phyloP scores from a whole-genome alignment of 2,797 vertebrate species.

The Astyanax mexicanus region DNA sequence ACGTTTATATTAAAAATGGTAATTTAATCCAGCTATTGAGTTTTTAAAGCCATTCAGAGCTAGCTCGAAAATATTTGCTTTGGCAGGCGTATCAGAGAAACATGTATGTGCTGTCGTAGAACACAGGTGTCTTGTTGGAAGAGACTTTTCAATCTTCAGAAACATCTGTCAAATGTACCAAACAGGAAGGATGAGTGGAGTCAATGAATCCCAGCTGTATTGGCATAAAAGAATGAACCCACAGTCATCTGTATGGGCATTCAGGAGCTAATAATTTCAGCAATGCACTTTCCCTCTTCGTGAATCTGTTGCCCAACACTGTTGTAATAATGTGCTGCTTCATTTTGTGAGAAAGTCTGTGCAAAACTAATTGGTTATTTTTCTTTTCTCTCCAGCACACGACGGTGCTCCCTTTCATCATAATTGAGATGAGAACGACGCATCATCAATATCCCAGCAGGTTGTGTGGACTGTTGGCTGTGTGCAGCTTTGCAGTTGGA shows the following conservation, averaged over 20 bases:
- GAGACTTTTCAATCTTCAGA: neutral
- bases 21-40: neutral
- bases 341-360: neutral
- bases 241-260: neutral
- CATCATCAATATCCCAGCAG: slow-evolving; percentile 94
- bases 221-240: neutral
- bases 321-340: neutral
- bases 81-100: neutral
- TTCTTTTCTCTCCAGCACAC: slow-evolving; percentile 85
- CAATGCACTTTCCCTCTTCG: neutral
- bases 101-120: neutral
- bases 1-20: too few species aligned
- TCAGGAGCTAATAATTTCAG: neutral
- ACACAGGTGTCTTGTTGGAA: slow-evolving; percentile 1
- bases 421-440: slow-evolving; percentile 98
- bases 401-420: slow-evolving; percentile 95
- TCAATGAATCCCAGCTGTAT: slow-evolving; percentile 6
- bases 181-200: neutral
- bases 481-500: slow-evolving; percentile 87
- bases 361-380: slow-evolving; percentile 17
- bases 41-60: neutral
- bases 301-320: neutral
- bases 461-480: slow-evolving; percentile 85
- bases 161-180: neutral
- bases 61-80: neutral